Base-by-base conservation (phyloP, 2,797 vertebrate genomes). In the Sebastiscus tertius region DNA sequence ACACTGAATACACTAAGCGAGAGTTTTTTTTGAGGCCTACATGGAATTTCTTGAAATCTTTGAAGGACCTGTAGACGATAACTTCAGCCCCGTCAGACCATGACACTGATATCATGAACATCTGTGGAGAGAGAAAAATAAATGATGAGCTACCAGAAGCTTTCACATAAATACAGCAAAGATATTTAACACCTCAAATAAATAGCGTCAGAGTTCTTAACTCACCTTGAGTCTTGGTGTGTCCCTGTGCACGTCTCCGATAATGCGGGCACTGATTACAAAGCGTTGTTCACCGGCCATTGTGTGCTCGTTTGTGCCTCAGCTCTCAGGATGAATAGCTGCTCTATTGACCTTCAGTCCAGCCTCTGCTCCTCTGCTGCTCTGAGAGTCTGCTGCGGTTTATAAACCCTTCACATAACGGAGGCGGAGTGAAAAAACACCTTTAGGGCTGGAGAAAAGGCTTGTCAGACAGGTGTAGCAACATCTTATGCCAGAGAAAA, bases 41-140 rank as follows among this genome's bases (percentile, higher is more conserved):
- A 74, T 96, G 95, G 18, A 95, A 93, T 64, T 85, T 89, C 84
- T 84, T 95, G 75, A 96, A 96, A 27, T 96, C 91, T 42, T 84
- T 33, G 52, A 95, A 93, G 11, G 95, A 95, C 39, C 96, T 93
- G 91, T 96, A 96, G 58, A 96, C 70, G 7, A 95, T 91, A 36
- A 96, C 84, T 72, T 96, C 96, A 55, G 77, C 77, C 34, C 88
- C 75, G 70, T 96, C 95, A 5, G 95, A 95, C 96, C 96, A 96
- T 1, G 88, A 13, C 27, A 95, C 95, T 1, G 93, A 94, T 0
- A 92, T 56, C 92, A 96, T 94, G 87, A 94, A 96, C 83, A 92
- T 86, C 96, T 96, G 86, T 8, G 72, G 42, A 56, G 11, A 13
- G 67, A 62, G 12, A 58, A 12, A 54, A 11, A 27, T 12, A 63